These are phyloP conservation scores for Eucera pruinosa DNA, from an alignment of 2,888 invertebrate genomes.

Conservation along the genomic window DNA sequence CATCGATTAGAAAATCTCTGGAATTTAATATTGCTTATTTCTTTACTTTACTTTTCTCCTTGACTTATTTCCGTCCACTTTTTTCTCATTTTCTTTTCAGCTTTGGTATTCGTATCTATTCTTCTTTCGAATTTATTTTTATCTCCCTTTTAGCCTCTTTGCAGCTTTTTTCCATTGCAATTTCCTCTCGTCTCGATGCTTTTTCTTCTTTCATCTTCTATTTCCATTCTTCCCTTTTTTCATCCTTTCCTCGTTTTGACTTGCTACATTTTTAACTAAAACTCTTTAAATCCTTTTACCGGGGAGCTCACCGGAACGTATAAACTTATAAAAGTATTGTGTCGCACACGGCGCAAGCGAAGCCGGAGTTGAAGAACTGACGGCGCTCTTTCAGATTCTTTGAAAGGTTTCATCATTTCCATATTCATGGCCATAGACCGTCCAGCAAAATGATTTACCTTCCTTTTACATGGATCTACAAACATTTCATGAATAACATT, in stretches of 20 bases:
- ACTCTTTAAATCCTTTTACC: not conserved
- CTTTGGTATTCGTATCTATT: too few species aligned
- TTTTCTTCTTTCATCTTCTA: not conserved
- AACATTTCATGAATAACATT: not conserved
- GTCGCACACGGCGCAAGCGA: not conserved
- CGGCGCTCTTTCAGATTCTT: not conserved
- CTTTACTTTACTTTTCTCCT: too few species aligned
- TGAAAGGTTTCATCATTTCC: constrained; percentile 1
- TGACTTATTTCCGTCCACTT: too few species aligned
- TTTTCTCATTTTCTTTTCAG: too few species aligned
- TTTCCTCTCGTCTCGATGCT: too few species aligned
- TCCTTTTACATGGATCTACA: not conserved
- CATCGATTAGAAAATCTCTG: too few species aligned
- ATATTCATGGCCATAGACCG: not conserved
- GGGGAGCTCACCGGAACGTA: not conserved
- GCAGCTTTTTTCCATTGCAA: too few species aligned
- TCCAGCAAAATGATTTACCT: not conserved
- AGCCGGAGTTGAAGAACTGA: not conserved
- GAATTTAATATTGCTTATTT: too few species aligned
- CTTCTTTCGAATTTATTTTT: too few species aligned
- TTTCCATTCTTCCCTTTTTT: not conserved
- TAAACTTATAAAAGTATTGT: constrained; percentile 10
- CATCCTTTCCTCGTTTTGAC: not conserved
- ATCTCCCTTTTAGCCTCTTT: too few species aligned
- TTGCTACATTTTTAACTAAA: constrained; percentile 10